Base-by-base conservation (phyloP, 2,113 vertebrate genomes). In the Orthonyx spaldingii region DNA sequence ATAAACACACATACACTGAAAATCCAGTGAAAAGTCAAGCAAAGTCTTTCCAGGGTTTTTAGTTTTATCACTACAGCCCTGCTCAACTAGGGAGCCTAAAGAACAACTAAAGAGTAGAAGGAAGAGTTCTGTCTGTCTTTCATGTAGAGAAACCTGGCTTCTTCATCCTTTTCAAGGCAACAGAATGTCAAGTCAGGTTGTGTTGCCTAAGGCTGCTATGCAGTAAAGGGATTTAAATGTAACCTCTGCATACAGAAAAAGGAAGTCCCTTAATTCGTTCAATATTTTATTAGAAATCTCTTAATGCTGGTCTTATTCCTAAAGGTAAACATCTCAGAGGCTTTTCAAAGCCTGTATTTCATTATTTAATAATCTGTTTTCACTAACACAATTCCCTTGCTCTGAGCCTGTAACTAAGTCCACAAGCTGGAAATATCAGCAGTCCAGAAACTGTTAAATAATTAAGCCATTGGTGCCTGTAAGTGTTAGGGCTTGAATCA, bases 361-460 rank as follows among this genome's bases (percentile, higher is more conserved):
- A 98, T 98, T 98, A 97, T 97, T 98, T 96, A 98, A 96, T 97
- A 95, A 97, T 94, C 92, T 96, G 77, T 94, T 97, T 93, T 97
- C 84, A 89, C 82, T 95, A 93, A 93, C 89, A 95, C 55, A 93
- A 92, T 93, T 97, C 95, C 94, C 94, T 65, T 76, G 94, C 80
- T 95, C 61, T 96, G 77, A 94, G 89, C 69, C 87, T 95, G 95
- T 95, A 96, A 96, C 95, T 74, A 97, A 77, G 71, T 96, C 96
- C 93, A 96, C 79, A 94, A 89, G 82, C 95, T 95, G 90, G 95
- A 98, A 97, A 80, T 84, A 77, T 85, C 95, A 90, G 78, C 82
- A 96, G 81, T 96, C 92, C 87, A 96, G 90, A 90, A 94, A 82
- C 87, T 96, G 72, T 93, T 97, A 88, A 97, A 97, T 97, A 97